Evolutionary conservation across 2,888 invertebrate genomes (phyloP).

Genomic region (Dicycla oo): DNA sequence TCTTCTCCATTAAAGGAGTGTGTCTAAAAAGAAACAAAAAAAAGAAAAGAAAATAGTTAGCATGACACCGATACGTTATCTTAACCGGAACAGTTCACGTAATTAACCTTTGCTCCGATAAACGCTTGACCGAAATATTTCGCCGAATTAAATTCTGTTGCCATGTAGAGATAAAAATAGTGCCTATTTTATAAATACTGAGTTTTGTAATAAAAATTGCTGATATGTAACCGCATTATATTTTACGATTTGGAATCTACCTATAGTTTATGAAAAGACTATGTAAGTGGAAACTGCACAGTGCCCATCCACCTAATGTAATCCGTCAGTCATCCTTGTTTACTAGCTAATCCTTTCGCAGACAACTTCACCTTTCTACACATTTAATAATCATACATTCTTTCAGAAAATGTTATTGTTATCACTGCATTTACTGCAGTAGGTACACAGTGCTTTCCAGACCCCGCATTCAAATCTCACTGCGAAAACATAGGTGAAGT

Average conservation of each 20-base stretch:
- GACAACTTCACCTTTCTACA: neutral
- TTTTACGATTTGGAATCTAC: neutral
- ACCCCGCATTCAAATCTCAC: too few species aligned
- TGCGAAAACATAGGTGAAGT: too few species aligned
- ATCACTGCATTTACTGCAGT: neutral
- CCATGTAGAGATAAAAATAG: slow-evolving; percentile 17
- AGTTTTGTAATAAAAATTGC: neutral
- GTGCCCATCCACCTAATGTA: neutral
- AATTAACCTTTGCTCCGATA: slow-evolving; percentile 69
- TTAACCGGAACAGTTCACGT: slow-evolving; percentile 65
- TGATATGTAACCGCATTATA: neutral
- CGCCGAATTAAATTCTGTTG: slow-evolving; percentile 55
- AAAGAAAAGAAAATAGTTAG: slow-evolving; percentile 9
- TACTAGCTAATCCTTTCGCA: neutral
- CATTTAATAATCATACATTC: neutral
- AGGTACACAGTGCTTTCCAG: too few species aligned
- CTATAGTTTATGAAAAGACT: neutral
- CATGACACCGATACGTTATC: slow-evolving; percentile 54
- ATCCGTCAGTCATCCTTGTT: neutral
- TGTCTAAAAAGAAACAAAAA: slow-evolving; percentile 1
- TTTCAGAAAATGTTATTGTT: neutral
- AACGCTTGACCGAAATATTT: slow-evolving; percentile 70
- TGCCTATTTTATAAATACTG: neutral
- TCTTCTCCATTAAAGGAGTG: slow-evolving; percentile 41
- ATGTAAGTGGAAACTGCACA: neutral